Base-by-base conservation (phyloP, 2,797 vertebrate genomes). In the Protosalanx chinensis region DNA sequence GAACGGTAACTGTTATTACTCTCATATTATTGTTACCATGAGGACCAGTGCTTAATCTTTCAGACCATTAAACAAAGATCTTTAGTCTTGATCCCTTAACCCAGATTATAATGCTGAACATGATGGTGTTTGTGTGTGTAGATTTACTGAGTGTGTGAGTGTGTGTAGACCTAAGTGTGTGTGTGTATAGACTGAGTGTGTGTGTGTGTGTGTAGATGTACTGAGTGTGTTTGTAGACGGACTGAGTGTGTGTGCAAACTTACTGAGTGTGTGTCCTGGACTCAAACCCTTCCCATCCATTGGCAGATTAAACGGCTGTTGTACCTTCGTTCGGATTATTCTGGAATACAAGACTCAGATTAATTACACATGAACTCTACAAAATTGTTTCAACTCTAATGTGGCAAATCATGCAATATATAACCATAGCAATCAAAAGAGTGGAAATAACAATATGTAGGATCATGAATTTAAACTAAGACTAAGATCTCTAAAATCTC, bases 271-370 rank as follows among this genome's bases (percentile, higher is more conserved):
- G 72, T 95, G 94, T 82, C 95, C 95, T 1, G 95, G 95, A 76
- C 94, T 96, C 76, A 96, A 85, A 16, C 93, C 91, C 87, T 96
- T 96, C 78, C 89, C 93, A 56, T 97, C 95, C 88, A 96, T 87
- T 13, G 95, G 93, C 62, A 96, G 93, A 72, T 97, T 96, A 83
- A 96, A 97, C 0, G 95, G 94, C 73, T 96, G 96, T 79, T 97
- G 96, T 61, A 97, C 96, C 81, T 97, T 97, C 23, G 96, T 97
- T 71, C 96, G 89, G 78, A 97, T 97, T 86, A 97, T 97, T 91
- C 96, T 97, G 73, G 23, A 74, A 81, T 33, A 70, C 65, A 79
- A 5, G 2, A 32, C 8, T 33, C 5, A 15, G 20, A 56, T 53
- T 30, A 30, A 8, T 15, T 1, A 51, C 16, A n/a, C 49, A 51